phyloP scores from a whole-genome alignment of 2,113 vertebrate genomes.

The Anguilla rostrata region DNA sequence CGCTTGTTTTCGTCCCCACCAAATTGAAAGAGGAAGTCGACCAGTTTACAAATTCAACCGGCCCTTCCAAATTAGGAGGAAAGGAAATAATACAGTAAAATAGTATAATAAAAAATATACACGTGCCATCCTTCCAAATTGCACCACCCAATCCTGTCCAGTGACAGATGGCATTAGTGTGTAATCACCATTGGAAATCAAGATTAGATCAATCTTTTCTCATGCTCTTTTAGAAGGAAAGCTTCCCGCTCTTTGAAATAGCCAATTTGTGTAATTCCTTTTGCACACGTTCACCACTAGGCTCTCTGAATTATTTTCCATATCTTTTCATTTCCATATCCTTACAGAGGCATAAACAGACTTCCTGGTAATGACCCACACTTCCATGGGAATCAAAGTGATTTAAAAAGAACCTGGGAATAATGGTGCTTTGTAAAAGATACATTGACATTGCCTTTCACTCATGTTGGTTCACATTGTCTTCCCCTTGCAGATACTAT shows the following conservation, averaged over 20 bases:
- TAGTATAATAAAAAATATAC: too few relatives aligned
- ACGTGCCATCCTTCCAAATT: too few relatives aligned
- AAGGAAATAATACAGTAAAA: background rate
- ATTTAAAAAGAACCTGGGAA: background rate
- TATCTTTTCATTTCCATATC: background rate
- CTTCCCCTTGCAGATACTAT: constrained; percentile 5
- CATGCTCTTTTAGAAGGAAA: background rate
- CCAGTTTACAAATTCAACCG: background rate
- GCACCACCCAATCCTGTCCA: background rate
- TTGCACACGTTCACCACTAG: background rate
- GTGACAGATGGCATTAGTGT: background rate
- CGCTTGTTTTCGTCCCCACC: background rate
- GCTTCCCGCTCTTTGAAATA: background rate
- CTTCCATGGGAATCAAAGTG: background rate
- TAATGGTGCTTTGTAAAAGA: background rate
- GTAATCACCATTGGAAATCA: background rate
- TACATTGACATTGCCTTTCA: background rate
- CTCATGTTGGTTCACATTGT: background rate
- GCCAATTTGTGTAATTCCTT: background rate
- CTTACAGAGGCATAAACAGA: background rate
- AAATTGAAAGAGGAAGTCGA: background rate
- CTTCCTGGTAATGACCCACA: background rate
- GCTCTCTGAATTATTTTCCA: background rate
- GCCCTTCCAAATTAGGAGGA: background rate
- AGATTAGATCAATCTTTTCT: background rate